These are phyloP conservation scores for Aurelia aurita DNA, from an alignment of 30 jellyfish, hydroid and myxozoan genomes.

Conservation along the genomic window DNA sequence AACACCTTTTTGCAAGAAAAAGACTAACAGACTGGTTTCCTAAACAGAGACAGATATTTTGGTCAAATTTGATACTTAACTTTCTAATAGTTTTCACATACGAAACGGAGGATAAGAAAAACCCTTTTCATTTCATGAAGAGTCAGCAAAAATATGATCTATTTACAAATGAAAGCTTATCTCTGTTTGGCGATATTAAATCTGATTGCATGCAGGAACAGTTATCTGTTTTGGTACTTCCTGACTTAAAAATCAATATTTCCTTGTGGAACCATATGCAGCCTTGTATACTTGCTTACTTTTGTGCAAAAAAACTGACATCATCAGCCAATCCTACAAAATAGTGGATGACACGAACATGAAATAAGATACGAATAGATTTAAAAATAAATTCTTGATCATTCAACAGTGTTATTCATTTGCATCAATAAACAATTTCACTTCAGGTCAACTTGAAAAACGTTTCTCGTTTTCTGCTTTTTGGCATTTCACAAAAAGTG, in stretches of 20 bases:
- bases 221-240: conserved; percentile 28
- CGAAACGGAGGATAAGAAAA: background rate
- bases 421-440: too few relatives aligned
- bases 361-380: too few relatives aligned
- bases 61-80: conserved; percentile 27
- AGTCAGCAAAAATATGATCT: conserved; percentile 21
- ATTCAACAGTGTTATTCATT: too few relatives aligned
- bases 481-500: too few relatives aligned
- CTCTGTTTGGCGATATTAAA: conserved; percentile 17
- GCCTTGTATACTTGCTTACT: too few relatives aligned
- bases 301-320: too few relatives aligned
- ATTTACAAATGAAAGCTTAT: conserved; percentile 22
- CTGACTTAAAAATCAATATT: conserved; percentile 22
- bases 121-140: conserved; percentile 23
- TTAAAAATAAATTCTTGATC: too few relatives aligned
- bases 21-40: background rate
- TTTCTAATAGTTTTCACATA: background rate
- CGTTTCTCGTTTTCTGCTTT: too few relatives aligned
- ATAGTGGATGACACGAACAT: too few relatives aligned
- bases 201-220: conserved; percentile 35
- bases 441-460: too few relatives aligned
- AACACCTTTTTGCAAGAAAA: background rate
- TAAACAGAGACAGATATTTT: conserved; percentile 20
- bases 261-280: too few relatives aligned
- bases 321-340: too few relatives aligned